These are phyloP conservation scores for Macrostomum lignano DNA, from an alignment of 1,140 invertebrate genomes.

Conservation along the genomic window DNA sequence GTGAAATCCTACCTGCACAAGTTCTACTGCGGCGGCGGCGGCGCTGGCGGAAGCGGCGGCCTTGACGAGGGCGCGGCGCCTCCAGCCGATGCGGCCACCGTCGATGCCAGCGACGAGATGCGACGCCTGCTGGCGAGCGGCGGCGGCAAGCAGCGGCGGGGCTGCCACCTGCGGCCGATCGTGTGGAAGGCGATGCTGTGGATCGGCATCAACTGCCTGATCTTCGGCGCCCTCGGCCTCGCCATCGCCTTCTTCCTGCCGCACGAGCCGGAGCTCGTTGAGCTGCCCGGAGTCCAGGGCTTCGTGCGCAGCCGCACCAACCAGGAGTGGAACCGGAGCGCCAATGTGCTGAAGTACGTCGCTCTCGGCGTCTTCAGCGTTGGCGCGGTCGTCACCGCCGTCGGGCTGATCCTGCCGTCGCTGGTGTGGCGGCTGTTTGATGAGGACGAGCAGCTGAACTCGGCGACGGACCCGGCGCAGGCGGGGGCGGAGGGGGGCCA, in stretches of 20 bases:
- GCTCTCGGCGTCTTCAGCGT: neutral
- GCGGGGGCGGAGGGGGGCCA: no score
- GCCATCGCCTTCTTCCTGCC: neutral
- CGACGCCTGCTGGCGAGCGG: neutral
- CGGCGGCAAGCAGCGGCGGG: neutral
- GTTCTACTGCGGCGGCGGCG: no score
- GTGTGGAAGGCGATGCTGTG: slow-evolving; percentile 1
- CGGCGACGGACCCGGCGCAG: no score
- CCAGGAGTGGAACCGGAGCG: neutral
- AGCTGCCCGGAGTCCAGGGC: no score
- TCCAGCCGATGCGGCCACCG: no score
- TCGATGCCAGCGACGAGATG: neutral
- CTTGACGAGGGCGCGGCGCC: no score
- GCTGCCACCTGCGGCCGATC: neutral
- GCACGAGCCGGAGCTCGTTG: no score
- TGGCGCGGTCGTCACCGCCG: neutral
- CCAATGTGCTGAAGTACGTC: neutral
- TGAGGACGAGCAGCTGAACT: neutral
- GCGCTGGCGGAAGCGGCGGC: no score
- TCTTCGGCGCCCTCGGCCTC: neutral
- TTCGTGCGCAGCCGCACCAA: neutral
- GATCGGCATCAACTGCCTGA: slow-evolving; percentile 2
- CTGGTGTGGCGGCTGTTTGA: neutral
- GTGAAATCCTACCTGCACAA: slow-evolving; percentile 4
- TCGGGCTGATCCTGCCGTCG: neutral